phyloP scores from a whole-genome alignment of 1,140 invertebrate species.

The Platorchestia sp. region DNA sequence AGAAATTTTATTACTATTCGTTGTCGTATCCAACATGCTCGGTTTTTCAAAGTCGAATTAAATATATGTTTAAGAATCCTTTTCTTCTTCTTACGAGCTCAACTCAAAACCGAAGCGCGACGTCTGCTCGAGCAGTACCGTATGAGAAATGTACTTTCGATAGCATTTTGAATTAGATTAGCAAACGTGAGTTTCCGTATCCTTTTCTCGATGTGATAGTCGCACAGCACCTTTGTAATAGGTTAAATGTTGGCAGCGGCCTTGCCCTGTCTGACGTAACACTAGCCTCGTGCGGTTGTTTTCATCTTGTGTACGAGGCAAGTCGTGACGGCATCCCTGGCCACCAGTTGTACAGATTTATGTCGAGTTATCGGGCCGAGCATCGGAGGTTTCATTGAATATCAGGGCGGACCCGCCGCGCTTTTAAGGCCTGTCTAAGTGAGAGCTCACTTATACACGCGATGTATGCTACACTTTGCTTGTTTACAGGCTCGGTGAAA shows the following conservation, averaged over 20 bases:
- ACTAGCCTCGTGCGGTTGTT: neutral
- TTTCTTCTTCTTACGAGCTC: neutral
- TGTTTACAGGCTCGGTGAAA: neutral
- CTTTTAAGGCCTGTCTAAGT: slow-evolving; percentile 22
- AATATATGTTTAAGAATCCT: too few relatives aligned
- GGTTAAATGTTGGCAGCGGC: neutral
- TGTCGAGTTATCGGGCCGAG: slow-evolving; percentile 37
- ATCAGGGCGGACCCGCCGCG: slow-evolving; percentile 31
- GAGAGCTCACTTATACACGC: slow-evolving; percentile 5
- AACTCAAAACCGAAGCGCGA: neutral
- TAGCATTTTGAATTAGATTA: neutral
- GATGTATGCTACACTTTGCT: neutral
- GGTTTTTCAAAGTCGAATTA: neutral
- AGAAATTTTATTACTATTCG: neutral
- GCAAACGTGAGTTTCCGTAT: neutral
- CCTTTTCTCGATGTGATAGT: neutral
- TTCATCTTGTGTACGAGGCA: slow-evolving; percentile 10
- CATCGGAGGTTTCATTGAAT: slow-evolving; percentile 44
- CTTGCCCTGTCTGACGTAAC: neutral
- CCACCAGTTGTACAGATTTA: slow-evolving; percentile 12
- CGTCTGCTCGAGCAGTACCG: neutral
- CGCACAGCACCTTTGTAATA: neutral
- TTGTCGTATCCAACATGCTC: too few relatives aligned
- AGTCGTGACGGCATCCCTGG: neutral
- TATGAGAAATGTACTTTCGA: neutral